Evolutionary conservation across 2,888 invertebrate genomes (phyloP), one percentile per base, ranked within the genome.

Genomic region (Baronia brevicornis): DNA sequence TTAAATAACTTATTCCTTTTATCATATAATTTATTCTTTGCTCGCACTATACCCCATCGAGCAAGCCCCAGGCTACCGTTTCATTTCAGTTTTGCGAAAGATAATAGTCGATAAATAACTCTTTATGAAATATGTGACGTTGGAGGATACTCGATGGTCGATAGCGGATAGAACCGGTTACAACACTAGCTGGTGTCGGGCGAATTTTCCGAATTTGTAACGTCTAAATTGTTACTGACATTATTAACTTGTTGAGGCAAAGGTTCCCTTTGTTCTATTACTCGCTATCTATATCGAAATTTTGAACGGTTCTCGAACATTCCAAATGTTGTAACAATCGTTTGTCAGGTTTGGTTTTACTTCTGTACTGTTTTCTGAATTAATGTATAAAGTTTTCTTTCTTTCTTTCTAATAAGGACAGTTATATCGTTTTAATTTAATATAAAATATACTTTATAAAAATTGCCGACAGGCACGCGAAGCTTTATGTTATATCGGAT

Each of bases 51-150:
- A 31, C 28, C 27, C 41, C 31, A 51, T 41, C 35, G 26, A 23
- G n/a, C n/a, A n/a, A 41, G 65, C 70, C 62, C 28, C 41, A 30
- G 62, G 75, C 73, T 70, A 71, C 73, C 47, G 70, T 73, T 64
- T 55, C 49, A 45, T 60, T 51, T 53, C 44, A 47, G 48, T 56
- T 51, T 51, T 39, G 48, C 47, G 41, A 46, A 44, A 47, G 48
- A 65, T 67, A 65, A 62, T 67, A 53, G 62, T 38, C 62, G 53
- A 64, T 71, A 72, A 69, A 67, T 61, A 60, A 52, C 53, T 38
- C 39, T 29, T 33, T 42, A 60, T 65, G 60, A 69, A 45, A 66
- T 71, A 70, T 56, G 48, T 45, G 55, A 54, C 47, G 49, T 36
- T 29, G 36, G 36, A 59, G 61, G 61, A 66, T 63, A 43, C 44